Conservation (phyloP, 2,888 invertebrate genomes). For the Lepidochrysops patricia region DNA sequence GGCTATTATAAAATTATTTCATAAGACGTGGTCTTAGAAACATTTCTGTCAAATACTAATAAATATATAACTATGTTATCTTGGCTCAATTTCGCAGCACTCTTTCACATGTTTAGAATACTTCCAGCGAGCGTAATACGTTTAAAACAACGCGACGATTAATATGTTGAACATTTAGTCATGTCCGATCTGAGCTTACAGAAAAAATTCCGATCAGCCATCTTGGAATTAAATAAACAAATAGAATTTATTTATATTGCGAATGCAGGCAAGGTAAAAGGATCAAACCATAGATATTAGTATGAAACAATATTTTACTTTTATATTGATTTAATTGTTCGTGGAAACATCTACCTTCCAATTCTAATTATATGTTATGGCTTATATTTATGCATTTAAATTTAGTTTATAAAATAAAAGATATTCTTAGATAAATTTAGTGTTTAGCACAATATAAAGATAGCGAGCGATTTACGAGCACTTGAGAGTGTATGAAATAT, state of each 20-base stretch:
- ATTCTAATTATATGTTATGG: neutral
- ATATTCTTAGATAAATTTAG: neutral
- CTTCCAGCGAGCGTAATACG: neutral
- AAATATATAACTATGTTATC: no score
- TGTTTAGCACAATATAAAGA: constrained; percentile 5
- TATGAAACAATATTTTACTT: no score
- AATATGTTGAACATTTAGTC: neutral
- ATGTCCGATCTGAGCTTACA: neutral
- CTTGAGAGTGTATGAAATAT: neutral
- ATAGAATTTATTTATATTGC: no score
- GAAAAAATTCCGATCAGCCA: neutral
- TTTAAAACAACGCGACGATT: neutral
- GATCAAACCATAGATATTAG: no score
- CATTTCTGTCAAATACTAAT: no score
- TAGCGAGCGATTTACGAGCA: neutral
- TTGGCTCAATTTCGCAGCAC: neutral
- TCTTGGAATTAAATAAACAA: neutral
- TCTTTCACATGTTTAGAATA: neutral
- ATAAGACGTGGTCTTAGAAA: no score
- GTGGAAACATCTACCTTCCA: neutral
- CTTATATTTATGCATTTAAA: neutral
- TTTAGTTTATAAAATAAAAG: neutral
- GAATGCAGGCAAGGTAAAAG: neutral
- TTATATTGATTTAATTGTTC: neutral
- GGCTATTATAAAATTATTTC: no score